Conservation (phyloP, 2,113 vertebrate species). For the Burhinus bistriatus region DNA sequence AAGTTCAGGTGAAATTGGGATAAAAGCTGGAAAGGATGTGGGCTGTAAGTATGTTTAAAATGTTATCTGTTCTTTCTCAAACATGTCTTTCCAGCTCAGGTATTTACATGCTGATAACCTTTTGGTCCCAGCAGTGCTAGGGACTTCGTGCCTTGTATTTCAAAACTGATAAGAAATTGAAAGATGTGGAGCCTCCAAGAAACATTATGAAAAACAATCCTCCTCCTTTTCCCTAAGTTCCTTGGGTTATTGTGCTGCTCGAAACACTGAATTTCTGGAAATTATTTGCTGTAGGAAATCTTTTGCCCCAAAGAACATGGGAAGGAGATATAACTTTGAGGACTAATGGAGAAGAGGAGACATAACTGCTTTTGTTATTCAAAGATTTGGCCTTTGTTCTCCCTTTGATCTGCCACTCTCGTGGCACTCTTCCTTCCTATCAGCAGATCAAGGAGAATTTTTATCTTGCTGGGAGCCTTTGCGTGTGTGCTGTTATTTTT, state of each 20-base stretch:
- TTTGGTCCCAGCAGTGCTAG: slow-evolving; percentile 64
- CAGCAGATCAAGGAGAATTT: slow-evolving; percentile 45
- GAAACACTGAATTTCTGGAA: neutral
- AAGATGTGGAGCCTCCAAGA: slow-evolving; percentile 23
- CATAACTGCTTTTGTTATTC: neutral
- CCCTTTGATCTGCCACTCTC: slow-evolving; percentile 34
- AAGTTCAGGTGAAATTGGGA: slow-evolving; percentile 46
- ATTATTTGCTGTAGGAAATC: neutral
- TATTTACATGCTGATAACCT: slow-evolving; percentile 78
- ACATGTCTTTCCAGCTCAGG: slow-evolving; percentile 57
- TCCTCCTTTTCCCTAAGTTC: neutral
- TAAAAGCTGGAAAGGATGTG: slow-evolving; percentile 26
- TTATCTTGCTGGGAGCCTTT: slow-evolving; percentile 24
- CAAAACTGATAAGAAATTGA: slow-evolving; percentile 50
- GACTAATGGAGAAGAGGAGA: neutral
- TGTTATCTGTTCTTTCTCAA: slow-evolving; percentile 72
- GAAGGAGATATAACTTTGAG: neutral
- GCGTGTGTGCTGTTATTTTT: neutral
- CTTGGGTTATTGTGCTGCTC: neutral
- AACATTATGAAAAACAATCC: neutral
- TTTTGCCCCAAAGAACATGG: neutral
- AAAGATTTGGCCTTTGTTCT: neutral
- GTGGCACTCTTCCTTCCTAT: neutral
- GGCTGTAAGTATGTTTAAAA: slow-evolving; percentile 61
- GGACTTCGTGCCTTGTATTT: slow-evolving; percentile 55